Percentiles rank a stretch among this genome's conserved stretches.
Evolutionary conservation across 2,888 invertebrate species (phyloP).

Genomic region (Pollenia griseotomentosa): DNA sequence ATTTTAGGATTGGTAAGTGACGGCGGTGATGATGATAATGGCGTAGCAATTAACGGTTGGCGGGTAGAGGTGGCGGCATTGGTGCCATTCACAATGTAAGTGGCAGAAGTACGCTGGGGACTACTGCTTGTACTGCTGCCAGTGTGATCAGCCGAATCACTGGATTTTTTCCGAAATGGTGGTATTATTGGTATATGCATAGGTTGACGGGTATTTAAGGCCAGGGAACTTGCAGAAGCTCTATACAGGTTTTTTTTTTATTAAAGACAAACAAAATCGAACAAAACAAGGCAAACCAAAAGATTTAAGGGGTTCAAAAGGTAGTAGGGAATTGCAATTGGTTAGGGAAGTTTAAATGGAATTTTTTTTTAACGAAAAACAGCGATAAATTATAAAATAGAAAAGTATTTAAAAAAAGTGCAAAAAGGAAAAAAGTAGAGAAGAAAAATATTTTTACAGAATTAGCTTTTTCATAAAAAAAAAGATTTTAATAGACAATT

Average conservation of each 20-base stretch:
- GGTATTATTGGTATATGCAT: slow-evolving; percentile 84
- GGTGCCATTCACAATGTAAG: slow-evolving; percentile 64
- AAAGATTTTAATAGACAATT: slow-evolving; percentile 53
- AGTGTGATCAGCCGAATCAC: slow-evolving; percentile 81
- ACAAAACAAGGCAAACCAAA: slow-evolving; percentile 47
- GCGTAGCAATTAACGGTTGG: slow-evolving; percentile 76
- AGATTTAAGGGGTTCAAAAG: background rate
- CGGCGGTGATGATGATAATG: slow-evolving; percentile 73
- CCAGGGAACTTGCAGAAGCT: slow-evolving; percentile 81
- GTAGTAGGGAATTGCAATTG: slow-evolving; percentile 24
- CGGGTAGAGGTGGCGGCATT: slow-evolving; percentile 54
- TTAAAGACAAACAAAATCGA: slow-evolving; percentile 62
- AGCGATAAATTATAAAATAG: slow-evolving; percentile 1
- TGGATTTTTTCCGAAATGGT: slow-evolving; percentile 84
- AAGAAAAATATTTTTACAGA: slow-evolving; percentile 61
- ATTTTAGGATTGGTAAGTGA: slow-evolving; percentile 79
- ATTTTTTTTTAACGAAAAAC: slow-evolving; percentile 8
- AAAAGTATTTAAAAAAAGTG: slow-evolving; percentile 21
- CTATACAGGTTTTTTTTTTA: slow-evolving; percentile 74
- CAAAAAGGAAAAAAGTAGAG: slow-evolving; percentile 59
- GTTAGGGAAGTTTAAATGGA: slow-evolving; percentile 28
- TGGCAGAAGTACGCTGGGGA: slow-evolving; percentile 78
- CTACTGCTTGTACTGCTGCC: slow-evolving; percentile 82
- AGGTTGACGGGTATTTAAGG: slow-evolving; percentile 81
- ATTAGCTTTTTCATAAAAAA: slow-evolving; percentile 52